Evolutionary conservation across 2,113 vertebrate species (phyloP).

Genomic region (Psilopsiagon aurifrons): DNA sequence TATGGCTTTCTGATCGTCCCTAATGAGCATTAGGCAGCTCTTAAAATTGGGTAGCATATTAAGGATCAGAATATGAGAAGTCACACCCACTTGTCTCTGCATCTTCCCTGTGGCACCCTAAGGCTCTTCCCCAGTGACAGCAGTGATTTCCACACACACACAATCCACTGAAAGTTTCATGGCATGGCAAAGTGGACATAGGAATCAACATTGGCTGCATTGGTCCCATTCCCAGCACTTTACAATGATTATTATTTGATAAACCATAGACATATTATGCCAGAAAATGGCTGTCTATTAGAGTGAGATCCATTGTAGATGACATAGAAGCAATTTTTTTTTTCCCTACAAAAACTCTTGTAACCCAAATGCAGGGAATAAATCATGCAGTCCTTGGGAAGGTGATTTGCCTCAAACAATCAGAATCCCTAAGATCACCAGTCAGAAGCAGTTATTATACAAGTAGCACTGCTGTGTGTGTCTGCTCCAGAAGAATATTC

Average conservation of each 20-base stretch:
- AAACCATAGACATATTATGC: background rate
- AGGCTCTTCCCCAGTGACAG: background rate
- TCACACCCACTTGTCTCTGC: slow-evolving; percentile 44
- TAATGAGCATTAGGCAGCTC: slow-evolving; percentile 51
- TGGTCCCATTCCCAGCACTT: background rate
- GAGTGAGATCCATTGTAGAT: slow-evolving; percentile 40
- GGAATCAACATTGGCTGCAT: background rate
- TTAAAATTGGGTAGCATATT: slow-evolving; percentile 13
- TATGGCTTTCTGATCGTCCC: slow-evolving; percentile 59
- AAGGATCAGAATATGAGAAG: slow-evolving; percentile 48
- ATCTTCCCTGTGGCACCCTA: background rate
- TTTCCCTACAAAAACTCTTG: background rate
- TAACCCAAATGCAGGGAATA: slow-evolving; percentile 17
- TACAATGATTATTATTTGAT: slow-evolving; percentile 54
- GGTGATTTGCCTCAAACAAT: slow-evolving; percentile 9
- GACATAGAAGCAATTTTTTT: background rate
- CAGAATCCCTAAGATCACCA: background rate
- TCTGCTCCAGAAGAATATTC: background rate
- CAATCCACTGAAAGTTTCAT: background rate
- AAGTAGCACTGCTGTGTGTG: background rate
- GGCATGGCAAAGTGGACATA: background rate
- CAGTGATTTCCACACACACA: accelerated
- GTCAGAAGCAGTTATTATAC: background rate
- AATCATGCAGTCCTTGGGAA: slow-evolving; percentile 9
- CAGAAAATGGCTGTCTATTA: background rate